Base-by-base conservation (phyloP, 2,888 invertebrate genomes). In the Nezara viridula region DNA sequence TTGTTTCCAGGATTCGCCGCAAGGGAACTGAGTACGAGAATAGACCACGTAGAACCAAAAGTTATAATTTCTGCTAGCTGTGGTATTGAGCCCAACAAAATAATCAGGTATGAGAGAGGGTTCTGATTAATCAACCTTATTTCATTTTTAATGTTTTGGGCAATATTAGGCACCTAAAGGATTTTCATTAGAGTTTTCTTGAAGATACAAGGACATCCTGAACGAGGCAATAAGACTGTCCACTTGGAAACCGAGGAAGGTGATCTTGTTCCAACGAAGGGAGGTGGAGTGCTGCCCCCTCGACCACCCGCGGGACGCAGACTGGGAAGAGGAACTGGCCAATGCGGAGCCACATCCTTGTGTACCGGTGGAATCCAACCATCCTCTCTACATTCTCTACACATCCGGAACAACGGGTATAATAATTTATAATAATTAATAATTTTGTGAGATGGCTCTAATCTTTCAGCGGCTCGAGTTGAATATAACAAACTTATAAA, bases 331-430 rank as follows among this genome's bases (percentile, higher is more conserved):
- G 37, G 96, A 96, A 0, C 91, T 97, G 89, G 93, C 93, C 89
- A 93, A 94, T 90, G 94, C 95, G 0, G 94, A 95, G 7, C 96
- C 96, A 0, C 95, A 96, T 88, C 95, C 96, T 2, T 98, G 98
- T 92, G 96, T 98, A 0, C 95, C 98, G 0, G 96, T 98, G 0
- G 96, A 97, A 91, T 96, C 98, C 1, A 98, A 97, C 92, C 97
- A 98, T 91, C 98, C 98, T 0, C 93, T 98, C 19, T 98, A 98
- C 92, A 96, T 98, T 90, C 94, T 98, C 9, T 98, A 98, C 92
- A 98, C 98, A 0, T 98, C 98, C 5, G 97, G 97, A 90, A 96
- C 96, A n/a, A 96, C 96, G 89, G 96, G 96, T 94, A 93, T 92
- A 50, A 92, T 93, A n/a, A 9, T 52, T 27, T 37, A 14, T 60